A percentile compares a stretch with the other conserved stretches of the same genome.
Evolutionary conservation across 2,113 vertebrate species (phyloP).

Genomic region (Alaudala cheleensis): DNA sequence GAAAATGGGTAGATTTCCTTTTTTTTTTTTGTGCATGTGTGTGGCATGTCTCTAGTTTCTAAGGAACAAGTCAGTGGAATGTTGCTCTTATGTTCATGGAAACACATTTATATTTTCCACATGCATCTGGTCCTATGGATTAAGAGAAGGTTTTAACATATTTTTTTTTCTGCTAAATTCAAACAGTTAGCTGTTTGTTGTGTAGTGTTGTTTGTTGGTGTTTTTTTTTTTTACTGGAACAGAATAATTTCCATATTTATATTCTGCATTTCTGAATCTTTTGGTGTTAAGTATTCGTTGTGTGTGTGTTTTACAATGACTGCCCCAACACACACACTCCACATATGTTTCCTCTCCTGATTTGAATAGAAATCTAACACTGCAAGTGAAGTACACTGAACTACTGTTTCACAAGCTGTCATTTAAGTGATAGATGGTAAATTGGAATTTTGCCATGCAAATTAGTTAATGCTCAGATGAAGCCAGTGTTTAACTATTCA

Average conservation of each 20-base stretch:
- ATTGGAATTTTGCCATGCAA: slow-evolving; percentile 64
- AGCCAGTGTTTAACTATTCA: slow-evolving; percentile 63
- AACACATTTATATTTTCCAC: neutral
- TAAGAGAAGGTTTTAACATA: neutral
- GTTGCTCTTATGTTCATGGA: neutral
- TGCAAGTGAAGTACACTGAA: slow-evolving; percentile 26
- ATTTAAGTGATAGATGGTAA: slow-evolving; percentile 60
- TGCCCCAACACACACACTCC: neutral
- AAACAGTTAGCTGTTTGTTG: neutral
- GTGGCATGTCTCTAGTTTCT: neutral
- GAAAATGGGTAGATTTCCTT: neutral
- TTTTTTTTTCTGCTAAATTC: neutral
- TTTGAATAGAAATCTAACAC: slow-evolving; percentile 45
- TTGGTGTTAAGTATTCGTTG: neutral
- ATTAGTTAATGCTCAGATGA: slow-evolving; percentile 65
- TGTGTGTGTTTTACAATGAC: slow-evolving; percentile 31
- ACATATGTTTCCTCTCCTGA: slow-evolving; percentile 46
- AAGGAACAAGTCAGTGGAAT: neutral
- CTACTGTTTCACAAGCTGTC: slow-evolving; percentile 58
- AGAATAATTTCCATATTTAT: neutral
- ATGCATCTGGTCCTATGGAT: neutral
- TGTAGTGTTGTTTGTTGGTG: too few relatives aligned
- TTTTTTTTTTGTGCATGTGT: neutral
- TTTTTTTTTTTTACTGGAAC: neutral
- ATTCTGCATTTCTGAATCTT: neutral